Evolutionary conservation across 2,113 vertebrate genomes (phyloP).

Genomic region (Erpornis zantholeuca): DNA sequence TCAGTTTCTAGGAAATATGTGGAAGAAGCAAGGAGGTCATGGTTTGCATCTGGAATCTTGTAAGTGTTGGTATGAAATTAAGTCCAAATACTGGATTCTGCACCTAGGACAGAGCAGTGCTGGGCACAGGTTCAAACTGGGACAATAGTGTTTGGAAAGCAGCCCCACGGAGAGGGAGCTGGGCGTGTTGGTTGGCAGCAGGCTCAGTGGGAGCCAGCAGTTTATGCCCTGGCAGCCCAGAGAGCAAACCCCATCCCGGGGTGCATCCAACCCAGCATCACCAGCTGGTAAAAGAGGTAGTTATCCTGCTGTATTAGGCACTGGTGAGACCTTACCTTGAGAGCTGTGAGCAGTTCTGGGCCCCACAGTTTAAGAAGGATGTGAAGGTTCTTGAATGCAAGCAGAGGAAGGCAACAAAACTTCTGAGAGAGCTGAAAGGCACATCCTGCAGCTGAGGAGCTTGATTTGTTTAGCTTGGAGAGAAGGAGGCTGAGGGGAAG

Average conservation of each 20-base stretch:
- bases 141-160: not conserved
- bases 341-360: not conserved
- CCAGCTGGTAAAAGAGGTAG: not conserved
- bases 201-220: not conserved
- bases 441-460: not conserved
- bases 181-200: not conserved
- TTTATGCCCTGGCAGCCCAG: not conserved
- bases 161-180: not conserved
- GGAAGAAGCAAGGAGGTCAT: not conserved
- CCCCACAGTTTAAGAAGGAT: not conserved
- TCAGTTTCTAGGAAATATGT: not conserved
- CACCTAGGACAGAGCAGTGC: fast-evolving
- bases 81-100: not conserved
- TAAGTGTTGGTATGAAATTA: not conserved
- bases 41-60: not conserved
- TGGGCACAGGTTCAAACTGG: fast-evolving
- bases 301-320: fast-evolving
- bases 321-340: fast-evolving
- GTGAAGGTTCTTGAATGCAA: not conserved
- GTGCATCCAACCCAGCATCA: not conserved
- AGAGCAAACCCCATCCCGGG: not conserved
- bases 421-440: not conserved
- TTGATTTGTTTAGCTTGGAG: not conserved
- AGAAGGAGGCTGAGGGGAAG: not conserved
- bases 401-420: not conserved